phyloP scores from a whole-genome alignment of 2,888 invertebrate genomes.

The Tenthredo mesomela region DNA sequence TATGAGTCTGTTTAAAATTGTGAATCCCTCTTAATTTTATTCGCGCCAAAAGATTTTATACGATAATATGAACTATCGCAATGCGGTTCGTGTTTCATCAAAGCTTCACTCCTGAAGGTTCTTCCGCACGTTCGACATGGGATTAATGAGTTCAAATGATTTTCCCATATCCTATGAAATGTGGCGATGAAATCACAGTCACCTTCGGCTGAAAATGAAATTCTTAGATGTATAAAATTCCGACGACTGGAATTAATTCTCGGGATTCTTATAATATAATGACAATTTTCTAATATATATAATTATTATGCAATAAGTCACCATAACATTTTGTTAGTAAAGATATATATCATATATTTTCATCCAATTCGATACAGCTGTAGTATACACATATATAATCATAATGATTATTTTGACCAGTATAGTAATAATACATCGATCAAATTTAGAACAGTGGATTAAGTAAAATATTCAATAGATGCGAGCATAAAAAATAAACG shows the following conservation, averaged over 20 bases:
- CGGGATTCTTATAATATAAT: background rate
- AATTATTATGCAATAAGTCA: background rate
- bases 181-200: slow-evolving; percentile 49
- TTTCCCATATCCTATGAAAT: slow-evolving; percentile 47
- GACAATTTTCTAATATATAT: background rate
- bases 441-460: background rate
- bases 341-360: slow-evolving; percentile 25
- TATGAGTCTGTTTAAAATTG: background rate
- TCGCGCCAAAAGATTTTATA: background rate
- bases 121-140: slow-evolving; percentile 39
- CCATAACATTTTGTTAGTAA: background rate
- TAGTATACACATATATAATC: background rate
- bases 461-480: background rate
- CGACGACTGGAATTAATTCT: background rate
- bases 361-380: background rate
- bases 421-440: background rate
- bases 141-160: slow-evolving; percentile 38
- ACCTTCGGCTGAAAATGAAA: slow-evolving; percentile 46
- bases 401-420: background rate
- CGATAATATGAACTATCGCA: slow-evolving; percentile 39
- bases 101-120: slow-evolving; percentile 38
- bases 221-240: background rate
- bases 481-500: background rate
- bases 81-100: slow-evolving; percentile 47
- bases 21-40: background rate